Evolutionary conservation across 2,888 invertebrate species (phyloP), one percentile per base, ranked within the genome.

Genomic region (Polyommatus iphigenia): DNA sequence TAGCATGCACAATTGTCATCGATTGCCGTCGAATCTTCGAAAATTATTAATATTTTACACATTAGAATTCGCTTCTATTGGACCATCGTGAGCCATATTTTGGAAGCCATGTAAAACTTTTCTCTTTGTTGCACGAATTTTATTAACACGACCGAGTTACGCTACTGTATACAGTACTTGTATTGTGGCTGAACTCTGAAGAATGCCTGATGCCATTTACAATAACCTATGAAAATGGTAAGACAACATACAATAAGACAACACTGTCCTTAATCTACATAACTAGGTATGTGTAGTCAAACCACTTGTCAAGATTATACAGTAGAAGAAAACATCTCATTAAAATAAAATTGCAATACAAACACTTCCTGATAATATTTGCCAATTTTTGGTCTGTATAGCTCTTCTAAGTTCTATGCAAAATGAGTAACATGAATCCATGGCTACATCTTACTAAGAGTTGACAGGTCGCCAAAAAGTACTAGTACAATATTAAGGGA

Each of bases 171-270:
- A 24, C 24, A 24, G 54, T 54, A 5, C 54, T 54, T 54, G 0
- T 54, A 0, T 54, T 54, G 54, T 54, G 54, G 54, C 54, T 54
- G 67, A 67, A 67, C 67, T 67, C 32, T 67, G 29, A 67, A 67
- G 29, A 67, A 67, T 67, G 32, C 32, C 24, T 20, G 67, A 29
- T 32, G 29, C 15, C 29, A 67, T 67, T 67, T 67, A 62, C 62
- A 29, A 67, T 67, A 67, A 32, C 67, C 67, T 67, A 67, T 67
- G 15, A 67, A 67, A 67, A 32, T 67, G 29, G 29, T 59, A 59
- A 54, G 54, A 54, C 54, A 15, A 54, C 15, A 54, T 54, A 15
- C 32, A 32, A 32, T 32, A 32, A 32, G 32, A 32, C 32, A 32
- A 32, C 18, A 54, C 54, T 54, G 54, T 54, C 54, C 54, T 54